Percentiles rank a stretch among this genome's conserved stretches.
These are phyloP conservation scores for Penaeus indicus DNA, from an alignment of 1,140 invertebrate species.

Conservation along the genomic window DNA sequence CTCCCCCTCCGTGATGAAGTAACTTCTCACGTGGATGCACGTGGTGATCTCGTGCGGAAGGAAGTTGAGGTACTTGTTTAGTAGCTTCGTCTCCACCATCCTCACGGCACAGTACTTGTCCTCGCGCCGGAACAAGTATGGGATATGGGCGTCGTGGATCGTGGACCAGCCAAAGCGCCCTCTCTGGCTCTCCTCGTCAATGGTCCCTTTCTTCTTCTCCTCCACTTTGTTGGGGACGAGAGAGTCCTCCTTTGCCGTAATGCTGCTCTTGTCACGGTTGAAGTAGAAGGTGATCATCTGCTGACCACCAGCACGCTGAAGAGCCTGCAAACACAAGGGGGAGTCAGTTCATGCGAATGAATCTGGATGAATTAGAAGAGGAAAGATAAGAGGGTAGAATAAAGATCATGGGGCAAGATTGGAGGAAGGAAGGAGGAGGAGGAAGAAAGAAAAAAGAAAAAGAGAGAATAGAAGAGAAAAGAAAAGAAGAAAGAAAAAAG, in stretches of 20 bases:
- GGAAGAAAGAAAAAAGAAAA: too few species aligned
- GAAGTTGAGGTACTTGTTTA: slow-evolving; percentile 77
- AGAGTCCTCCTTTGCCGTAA: slow-evolving; percentile 57
- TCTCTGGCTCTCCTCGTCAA: slow-evolving; percentile 84
- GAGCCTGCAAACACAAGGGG: slow-evolving; percentile 52
- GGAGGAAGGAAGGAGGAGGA: too few species aligned
- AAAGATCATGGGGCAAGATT: neutral
- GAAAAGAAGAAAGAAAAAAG: too few species aligned
- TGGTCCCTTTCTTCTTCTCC: slow-evolving; percentile 62
- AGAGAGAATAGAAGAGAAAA: too few species aligned
- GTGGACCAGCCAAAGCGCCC: slow-evolving; percentile 92
- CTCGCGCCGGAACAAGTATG: slow-evolving; percentile 84
- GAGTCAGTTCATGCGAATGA: neutral
- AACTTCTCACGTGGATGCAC: slow-evolving; percentile 91
- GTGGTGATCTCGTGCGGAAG: slow-evolving; percentile 69
- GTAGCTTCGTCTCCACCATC: slow-evolving; percentile 88
- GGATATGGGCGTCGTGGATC: slow-evolving; percentile 87
- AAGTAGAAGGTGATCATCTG: slow-evolving; percentile 67
- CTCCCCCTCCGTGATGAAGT: slow-evolving; percentile 92
- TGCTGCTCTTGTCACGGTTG: slow-evolving; percentile 63
- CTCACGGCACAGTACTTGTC: slow-evolving; percentile 92
- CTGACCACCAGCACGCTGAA: slow-evolving; percentile 62
- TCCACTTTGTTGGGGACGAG: slow-evolving; percentile 63
- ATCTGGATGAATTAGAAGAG: neutral
- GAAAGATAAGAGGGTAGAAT: neutral